A percentile compares a stretch with the other conserved stretches of the same genome.
Evolutionary conservation across 2,888 invertebrate species (phyloP).

Genomic region (Exephanes ischioxanthus): DNA sequence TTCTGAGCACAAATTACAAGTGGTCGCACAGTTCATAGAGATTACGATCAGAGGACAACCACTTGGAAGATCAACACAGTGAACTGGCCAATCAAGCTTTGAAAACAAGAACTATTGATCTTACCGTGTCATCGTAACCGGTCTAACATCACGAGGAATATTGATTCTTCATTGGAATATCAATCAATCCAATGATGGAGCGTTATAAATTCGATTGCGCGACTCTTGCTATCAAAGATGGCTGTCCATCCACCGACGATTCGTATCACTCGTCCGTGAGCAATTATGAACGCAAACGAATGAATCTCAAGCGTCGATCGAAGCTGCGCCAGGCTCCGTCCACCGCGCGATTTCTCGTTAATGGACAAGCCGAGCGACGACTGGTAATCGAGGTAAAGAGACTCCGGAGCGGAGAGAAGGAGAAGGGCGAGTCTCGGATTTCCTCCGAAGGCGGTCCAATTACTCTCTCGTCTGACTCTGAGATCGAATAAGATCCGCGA

Average conservation of each 20-base stretch:
- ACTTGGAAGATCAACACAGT: not conserved
- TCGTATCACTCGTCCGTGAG: not conserved
- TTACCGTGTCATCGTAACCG: slow-evolving; percentile 2
- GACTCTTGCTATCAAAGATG: not conserved
- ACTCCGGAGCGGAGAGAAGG: slow-evolving; percentile 32
- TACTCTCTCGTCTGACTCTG: slow-evolving; percentile 29
- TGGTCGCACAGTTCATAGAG: not conserved
- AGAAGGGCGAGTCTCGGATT: slow-evolving; percentile 17
- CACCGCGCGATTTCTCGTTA: slow-evolving; percentile 69
- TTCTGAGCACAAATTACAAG: not conserved
- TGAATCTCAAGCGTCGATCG: slow-evolving; percentile 13
- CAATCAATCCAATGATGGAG: not conserved
- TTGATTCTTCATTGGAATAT: slow-evolving; percentile 7
- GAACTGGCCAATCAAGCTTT: slow-evolving; percentile 4
- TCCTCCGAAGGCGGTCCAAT: slow-evolving; percentile 33
- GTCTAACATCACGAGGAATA: not conserved
- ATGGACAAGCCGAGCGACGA: slow-evolving; percentile 64
- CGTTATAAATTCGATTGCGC: not conserved
- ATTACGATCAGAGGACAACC: slow-evolving; percentile 15
- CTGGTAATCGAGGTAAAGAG: slow-evolving; percentile 41
- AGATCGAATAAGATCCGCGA: slow-evolving; percentile 11
- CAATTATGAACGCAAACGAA: slow-evolving; percentile 10
- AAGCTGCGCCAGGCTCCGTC: slow-evolving; percentile 1
- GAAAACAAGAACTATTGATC: slow-evolving; percentile 10
- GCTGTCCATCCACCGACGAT: not conserved